Evolutionary conservation across 2,797 vertebrate genomes (phyloP).

Genomic region (Oreortyx pictus): DNA sequence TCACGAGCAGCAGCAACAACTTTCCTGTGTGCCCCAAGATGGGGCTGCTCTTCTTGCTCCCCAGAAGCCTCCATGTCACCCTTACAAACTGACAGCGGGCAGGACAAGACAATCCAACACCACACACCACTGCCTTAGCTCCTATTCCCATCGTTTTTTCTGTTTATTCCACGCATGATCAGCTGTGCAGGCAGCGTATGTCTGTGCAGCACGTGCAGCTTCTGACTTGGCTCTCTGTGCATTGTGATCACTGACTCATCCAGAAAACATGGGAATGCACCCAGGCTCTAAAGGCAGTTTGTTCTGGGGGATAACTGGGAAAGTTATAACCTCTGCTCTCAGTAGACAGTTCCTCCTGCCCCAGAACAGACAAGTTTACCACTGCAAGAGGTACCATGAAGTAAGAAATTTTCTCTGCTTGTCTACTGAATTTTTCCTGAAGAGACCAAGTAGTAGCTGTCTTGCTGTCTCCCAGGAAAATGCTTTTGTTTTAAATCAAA

Average conservation of each 20-base stretch:
- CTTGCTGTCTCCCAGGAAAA: neutral
- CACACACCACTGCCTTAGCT: neutral
- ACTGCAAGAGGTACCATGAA: neutral
- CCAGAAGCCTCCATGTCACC: neutral
- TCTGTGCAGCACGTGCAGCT: neutral
- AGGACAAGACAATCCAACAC: neutral
- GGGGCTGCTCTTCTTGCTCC: neutral
- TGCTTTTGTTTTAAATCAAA: neutral
- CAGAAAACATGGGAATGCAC: neutral
- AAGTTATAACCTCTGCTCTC: neutral
- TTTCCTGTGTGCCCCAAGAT: neutral
- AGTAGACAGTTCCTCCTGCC: neutral
- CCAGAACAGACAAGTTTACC: neutral
- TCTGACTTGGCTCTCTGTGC: neutral
- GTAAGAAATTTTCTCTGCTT: neutral
- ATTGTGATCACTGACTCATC: neutral
- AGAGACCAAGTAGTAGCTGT: neutral
- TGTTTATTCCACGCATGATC: neutral
- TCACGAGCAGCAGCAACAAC: rapidly evolving
- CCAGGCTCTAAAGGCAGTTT: neutral
- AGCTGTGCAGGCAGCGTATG: neutral
- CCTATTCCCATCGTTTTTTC: neutral
- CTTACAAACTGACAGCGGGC: rapidly evolving
- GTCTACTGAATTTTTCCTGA: neutral
- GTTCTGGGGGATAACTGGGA: neutral